These are phyloP conservation scores for Macrotrachela quadricornifera DNA, from an alignment of 1,140 invertebrate genomes.

Conservation along the genomic window DNA sequence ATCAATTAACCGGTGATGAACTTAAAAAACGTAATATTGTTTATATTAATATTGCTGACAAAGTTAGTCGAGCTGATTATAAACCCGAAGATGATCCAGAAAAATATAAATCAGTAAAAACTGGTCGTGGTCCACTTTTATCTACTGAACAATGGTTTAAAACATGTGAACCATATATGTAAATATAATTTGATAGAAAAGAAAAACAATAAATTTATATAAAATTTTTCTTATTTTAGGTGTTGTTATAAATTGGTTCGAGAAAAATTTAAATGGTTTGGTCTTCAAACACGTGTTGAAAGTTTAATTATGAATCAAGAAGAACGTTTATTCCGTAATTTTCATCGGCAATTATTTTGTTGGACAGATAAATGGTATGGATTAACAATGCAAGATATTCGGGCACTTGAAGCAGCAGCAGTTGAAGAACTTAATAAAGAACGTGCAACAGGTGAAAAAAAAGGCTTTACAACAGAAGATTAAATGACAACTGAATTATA, in stretches of 20 bases:
- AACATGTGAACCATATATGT: slow-evolving; percentile 5
- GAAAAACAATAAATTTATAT: too few relatives aligned
- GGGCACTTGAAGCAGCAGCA: slow-evolving; percentile 15
- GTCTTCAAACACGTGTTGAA: slow-evolving; percentile 77
- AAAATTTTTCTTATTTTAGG: slow-evolving; percentile 60
- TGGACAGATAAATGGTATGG: slow-evolving; percentile 27
- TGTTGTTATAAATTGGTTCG: slow-evolving; percentile 94
- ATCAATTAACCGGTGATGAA: slow-evolving; percentile 42
- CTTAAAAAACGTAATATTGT: slow-evolving; percentile 66
- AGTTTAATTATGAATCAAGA: slow-evolving; percentile 19
- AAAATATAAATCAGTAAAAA: slow-evolving; percentile 73
- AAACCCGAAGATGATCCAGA: slow-evolving; percentile 66
- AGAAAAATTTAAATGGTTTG: slow-evolving; percentile 97
- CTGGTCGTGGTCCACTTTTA: slow-evolving; percentile 67
- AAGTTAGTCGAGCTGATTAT: slow-evolving; percentile 44
- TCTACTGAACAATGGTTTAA: slow-evolving; percentile 27
- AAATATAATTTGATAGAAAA: too few relatives aligned
- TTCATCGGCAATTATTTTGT: slow-evolving; percentile 82
- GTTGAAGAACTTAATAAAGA: too few relatives aligned
- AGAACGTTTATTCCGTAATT: slow-evolving; percentile 61
- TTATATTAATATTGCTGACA: slow-evolving; percentile 82
- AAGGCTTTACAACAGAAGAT: too few relatives aligned
- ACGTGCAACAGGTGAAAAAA: too few relatives aligned
- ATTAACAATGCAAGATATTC: slow-evolving; percentile 25
- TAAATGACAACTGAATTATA: too few relatives aligned